phyloP scores from a whole-genome alignment of 2,113 vertebrate species.

The Rhombomys opimus region DNA sequence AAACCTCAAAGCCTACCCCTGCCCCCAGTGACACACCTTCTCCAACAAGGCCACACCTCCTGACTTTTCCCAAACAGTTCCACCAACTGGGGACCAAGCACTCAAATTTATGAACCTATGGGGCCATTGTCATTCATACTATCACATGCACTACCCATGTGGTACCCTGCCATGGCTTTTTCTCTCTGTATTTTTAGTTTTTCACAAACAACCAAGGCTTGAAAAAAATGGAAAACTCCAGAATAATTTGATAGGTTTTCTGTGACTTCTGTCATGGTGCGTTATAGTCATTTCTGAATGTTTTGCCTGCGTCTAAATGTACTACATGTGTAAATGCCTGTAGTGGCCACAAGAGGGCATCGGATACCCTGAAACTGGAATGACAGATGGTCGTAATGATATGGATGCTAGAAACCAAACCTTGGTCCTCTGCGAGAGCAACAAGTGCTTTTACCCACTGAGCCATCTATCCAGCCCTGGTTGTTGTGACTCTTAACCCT shows the following conservation, averaged over 20 bases:
- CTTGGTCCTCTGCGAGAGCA: background rate
- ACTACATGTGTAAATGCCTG: background rate
- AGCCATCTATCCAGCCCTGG: background rate
- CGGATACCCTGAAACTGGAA: background rate
- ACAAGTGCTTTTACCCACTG: background rate
- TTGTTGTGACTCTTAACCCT: background rate
- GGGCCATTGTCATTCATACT: background rate
- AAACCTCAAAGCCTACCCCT: background rate
- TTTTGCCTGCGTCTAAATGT: background rate
- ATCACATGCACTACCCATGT: too few relatives aligned
- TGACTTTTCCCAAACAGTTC: background rate
- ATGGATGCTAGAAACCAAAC: background rate
- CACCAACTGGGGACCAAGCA: background rate
- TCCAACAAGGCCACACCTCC: background rate
- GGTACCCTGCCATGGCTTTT: background rate
- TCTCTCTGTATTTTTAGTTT: background rate
- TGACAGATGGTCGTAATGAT: background rate
- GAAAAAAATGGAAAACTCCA: background rate
- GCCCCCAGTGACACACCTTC: background rate
- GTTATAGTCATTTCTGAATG: background rate
- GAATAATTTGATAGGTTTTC: background rate
- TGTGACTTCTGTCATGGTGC: background rate
- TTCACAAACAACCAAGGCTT: background rate
- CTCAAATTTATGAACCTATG: background rate
- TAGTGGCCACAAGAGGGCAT: background rate